phyloP scores from a whole-genome alignment of 2,888 invertebrate species.

The Zhuqinia jingwanae region DNA sequence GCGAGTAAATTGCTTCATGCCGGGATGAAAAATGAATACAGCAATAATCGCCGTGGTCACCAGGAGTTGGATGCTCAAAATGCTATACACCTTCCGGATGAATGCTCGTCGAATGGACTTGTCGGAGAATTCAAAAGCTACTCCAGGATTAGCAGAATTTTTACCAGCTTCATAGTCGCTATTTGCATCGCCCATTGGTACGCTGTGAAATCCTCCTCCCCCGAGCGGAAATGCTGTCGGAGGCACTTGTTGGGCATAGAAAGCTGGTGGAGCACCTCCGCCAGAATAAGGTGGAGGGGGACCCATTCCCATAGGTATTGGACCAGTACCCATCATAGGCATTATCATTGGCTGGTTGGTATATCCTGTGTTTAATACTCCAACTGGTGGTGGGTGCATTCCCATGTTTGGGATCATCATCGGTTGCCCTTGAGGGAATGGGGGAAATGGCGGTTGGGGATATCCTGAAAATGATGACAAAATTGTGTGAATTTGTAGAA shows the following conservation, averaged over 20 bases:
- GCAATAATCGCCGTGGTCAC: constrained; percentile 90
- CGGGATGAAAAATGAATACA: constrained; percentile 85
- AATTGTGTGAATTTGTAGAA: no score
- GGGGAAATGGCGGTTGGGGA: constrained; percentile 61
- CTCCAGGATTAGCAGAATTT: background rate
- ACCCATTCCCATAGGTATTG: constrained; percentile 50
- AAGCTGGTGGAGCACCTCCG: constrained; percentile 47
- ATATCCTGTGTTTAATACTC: constrained; percentile 33
- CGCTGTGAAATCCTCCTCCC: constrained; percentile 53
- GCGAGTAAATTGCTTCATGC: constrained; percentile 58
- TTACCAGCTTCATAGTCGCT: constrained; percentile 49
- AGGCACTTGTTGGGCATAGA: constrained; percentile 62
- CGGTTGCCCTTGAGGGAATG: constrained; percentile 62
- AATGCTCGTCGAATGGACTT: constrained; percentile 57
- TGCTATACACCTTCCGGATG: constrained; percentile 89
- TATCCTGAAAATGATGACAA: constrained; percentile 50
- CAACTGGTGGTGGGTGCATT: constrained; percentile 48
- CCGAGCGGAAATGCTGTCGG: constrained; percentile 61
- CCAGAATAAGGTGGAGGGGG: constrained; percentile 44
- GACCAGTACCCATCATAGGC: constrained; percentile 36
- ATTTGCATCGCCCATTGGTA: constrained; percentile 51
- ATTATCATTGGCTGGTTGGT: background rate
- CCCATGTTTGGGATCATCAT: constrained; percentile 62
- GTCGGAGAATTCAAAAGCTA: no score
- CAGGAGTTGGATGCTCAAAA: constrained; percentile 90